phyloP scores from a whole-genome alignment of 1,140 invertebrate species.

The Amyelois transitella region DNA sequence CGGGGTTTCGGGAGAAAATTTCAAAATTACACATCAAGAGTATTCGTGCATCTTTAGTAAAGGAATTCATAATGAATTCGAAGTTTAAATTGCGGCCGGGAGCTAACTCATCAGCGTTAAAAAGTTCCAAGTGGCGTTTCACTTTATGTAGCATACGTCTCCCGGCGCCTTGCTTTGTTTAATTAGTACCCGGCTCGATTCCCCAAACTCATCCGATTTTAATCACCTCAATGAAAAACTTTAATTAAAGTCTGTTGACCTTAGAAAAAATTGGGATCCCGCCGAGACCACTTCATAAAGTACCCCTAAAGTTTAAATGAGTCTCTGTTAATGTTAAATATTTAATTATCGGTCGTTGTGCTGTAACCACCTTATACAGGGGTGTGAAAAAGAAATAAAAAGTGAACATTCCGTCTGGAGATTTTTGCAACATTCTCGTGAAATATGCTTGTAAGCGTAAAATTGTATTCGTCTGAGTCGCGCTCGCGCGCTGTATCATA shows the following conservation, averaged over 20 bases:
- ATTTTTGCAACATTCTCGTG: not conserved
- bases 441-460: not conserved
- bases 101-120: conserved; percentile 57
- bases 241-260: conserved; percentile 9
- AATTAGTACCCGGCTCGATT: conserved; percentile 35
- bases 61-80: conserved; percentile 53
- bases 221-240: conserved; percentile 33
- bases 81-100: conserved; percentile 48
- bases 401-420: not conserved
- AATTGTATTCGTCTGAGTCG: not conserved
- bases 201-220: conserved; percentile 19
- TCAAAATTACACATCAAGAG: conserved; percentile 23
- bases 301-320: not conserved
- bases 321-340: not conserved
- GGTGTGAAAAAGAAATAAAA: not conserved
- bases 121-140: conserved; percentile 33
- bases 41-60: conserved; percentile 37
- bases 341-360: not conserved
- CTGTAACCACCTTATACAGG: not conserved
- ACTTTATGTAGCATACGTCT: conserved; percentile 31
- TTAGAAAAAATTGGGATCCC: not conserved
- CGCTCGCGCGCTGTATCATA: too few relatives aligned
- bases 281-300: not conserved
- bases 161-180: conserved; percentile 24
- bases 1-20: conserved; percentile 15